Conservation (phyloP, 2,888 invertebrate genomes). For the Drosophila tripunctata region DNA sequence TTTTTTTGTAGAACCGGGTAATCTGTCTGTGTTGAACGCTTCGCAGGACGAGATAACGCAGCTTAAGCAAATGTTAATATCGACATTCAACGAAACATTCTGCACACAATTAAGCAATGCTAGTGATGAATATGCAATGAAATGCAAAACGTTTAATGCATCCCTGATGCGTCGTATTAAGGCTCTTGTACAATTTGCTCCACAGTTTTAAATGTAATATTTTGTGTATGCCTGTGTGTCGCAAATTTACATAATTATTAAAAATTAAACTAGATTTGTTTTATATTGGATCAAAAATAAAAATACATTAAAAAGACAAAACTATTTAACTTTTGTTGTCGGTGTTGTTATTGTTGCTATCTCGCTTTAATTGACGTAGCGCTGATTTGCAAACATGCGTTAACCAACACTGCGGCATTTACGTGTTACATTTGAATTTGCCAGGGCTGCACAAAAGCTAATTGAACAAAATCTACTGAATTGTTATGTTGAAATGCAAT, state of each 20-base stretch:
- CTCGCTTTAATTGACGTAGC: neutral
- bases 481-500: too few species aligned
- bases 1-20: constrained; percentile 81
- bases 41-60: constrained; percentile 88
- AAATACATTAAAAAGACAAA: neutral
- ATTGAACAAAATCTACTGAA: too few species aligned
- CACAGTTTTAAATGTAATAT: constrained; percentile 58
- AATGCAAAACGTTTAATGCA: constrained; percentile 89
- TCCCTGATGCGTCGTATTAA: constrained; percentile 91
- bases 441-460: too few species aligned
- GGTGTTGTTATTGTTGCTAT: neutral
- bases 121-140: constrained; percentile 87
- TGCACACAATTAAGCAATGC: constrained; percentile 89
- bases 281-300: neutral
- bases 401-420: too few species aligned
- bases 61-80: constrained; percentile 89
- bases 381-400: too few species aligned
- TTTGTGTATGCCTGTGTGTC: neutral
- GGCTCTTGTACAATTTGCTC: constrained; percentile 91
- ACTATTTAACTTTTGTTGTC: too few species aligned
- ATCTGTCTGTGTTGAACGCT: constrained; percentile 86
- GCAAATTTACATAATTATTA: neutral
- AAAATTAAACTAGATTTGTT: neutral
- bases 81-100: constrained; percentile 91
- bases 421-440: too few species aligned